phyloP scores from a whole-genome alignment of 2,113 vertebrate species.

The Cariama cristata region DNA sequence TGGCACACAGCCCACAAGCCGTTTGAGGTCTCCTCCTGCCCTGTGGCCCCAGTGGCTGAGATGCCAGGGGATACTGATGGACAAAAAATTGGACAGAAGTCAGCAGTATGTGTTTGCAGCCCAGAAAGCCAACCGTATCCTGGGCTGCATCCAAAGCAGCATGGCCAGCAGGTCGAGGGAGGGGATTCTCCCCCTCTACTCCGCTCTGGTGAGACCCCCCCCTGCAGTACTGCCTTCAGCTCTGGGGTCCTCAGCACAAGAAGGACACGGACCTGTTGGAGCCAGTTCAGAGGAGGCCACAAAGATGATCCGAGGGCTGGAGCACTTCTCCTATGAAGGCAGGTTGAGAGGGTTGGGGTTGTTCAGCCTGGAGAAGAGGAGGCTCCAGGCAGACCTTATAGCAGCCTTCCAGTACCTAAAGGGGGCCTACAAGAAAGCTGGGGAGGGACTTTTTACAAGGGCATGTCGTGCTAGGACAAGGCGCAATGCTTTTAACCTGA shows the following conservation, averaged over 20 bases:
- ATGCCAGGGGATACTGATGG: not conserved
- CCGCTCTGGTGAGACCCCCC: not conserved
- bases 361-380: too few relatives aligned
- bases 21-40: not conserved
- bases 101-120: accelerated
- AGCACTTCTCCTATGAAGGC: too few relatives aligned
- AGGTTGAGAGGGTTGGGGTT: too few relatives aligned
- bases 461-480: too few relatives aligned
- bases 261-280: not conserved
- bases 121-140: not conserved
- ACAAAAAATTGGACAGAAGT: not conserved
- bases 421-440: too few relatives aligned
- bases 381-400: too few relatives aligned
- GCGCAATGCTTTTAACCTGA: too few relatives aligned
- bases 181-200: not conserved
- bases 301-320: too few relatives aligned
- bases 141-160: too few relatives aligned
- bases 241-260: accelerated
- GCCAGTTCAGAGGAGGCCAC: not conserved
- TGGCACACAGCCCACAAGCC: not conserved
- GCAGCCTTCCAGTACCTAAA: too few relatives aligned
- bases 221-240: accelerated
- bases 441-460: too few relatives aligned
- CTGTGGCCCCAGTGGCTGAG: not conserved
- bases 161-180: too few relatives aligned